phyloP scores from a whole-genome alignment of 1,140 invertebrate genomes.

The Pseudomyrmex concolor region DNA sequence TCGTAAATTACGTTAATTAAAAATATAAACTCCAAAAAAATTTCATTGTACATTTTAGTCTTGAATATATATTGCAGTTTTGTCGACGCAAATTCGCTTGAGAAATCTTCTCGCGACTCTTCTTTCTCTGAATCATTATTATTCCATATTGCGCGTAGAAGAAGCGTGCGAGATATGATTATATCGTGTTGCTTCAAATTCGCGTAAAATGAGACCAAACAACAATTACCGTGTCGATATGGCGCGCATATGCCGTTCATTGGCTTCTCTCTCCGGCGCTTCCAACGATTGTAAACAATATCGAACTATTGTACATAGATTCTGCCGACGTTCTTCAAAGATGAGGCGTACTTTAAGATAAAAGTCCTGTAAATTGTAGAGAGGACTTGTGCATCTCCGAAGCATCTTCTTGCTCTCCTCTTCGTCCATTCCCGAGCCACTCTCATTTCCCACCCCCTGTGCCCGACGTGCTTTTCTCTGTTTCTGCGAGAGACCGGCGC shows the following conservation, averaged over 20 bases:
- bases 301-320: constrained; percentile 56
- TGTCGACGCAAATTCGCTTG: neutral
- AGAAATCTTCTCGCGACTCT: neutral
- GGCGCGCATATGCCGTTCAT: constrained; percentile 39
- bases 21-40: too few relatives aligned
- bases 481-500: neutral
- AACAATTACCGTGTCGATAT: constrained; percentile 46
- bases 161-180: neutral
- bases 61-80: neutral
- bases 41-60: too few relatives aligned
- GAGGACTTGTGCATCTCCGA: constrained; percentile 45
- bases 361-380: constrained; percentile 57
- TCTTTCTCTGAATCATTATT: neutral
- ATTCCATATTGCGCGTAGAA: neutral
- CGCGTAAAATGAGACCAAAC: constrained; percentile 32
- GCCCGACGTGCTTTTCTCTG: neutral
- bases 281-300: constrained; percentile 47
- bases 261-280: constrained; percentile 45
- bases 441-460: constrained; percentile 6
- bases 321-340: neutral
- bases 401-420: neutral
- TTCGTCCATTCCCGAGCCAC: neutral
- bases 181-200: constrained; percentile 24
- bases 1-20: too few relatives aligned
- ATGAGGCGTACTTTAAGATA: constrained; percentile 44